A percentile compares a stretch with the other conserved stretches of the same genome.
phyloP scores from a whole-genome alignment of 2,797 vertebrate species.

The Sandelia bainsii region DNA sequence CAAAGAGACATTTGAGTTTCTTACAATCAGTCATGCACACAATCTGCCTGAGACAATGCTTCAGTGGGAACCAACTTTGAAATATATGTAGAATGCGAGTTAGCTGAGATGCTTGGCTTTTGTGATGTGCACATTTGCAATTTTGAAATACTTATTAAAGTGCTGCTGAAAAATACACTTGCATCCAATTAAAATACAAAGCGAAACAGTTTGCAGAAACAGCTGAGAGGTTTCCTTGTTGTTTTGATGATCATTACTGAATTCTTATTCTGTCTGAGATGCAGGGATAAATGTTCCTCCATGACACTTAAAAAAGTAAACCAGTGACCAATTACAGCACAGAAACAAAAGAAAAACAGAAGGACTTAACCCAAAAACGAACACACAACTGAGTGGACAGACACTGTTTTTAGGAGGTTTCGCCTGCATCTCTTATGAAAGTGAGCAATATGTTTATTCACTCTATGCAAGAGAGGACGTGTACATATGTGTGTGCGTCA shows the following conservation, averaged over 20 bases:
- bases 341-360: too few relatives aligned
- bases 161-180: conserved; percentile 49
- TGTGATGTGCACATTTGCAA: conserved; percentile 47
- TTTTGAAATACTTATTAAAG: conserved; percentile 64
- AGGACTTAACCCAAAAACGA: too few relatives aligned
- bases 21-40: conserved; percentile 29
- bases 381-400: too few relatives aligned
- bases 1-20: conserved; percentile 22
- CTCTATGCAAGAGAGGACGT: too few relatives aligned
- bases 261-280: conserved; percentile 11
- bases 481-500: too few relatives aligned
- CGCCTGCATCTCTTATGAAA: too few relatives aligned
- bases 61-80: conserved; percentile 23
- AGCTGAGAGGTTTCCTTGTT: conserved; percentile 12
- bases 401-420: too few relatives aligned
- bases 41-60: conserved; percentile 32
- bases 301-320: conserved; percentile 8
- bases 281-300: conserved; percentile 16
- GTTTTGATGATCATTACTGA: conserved; percentile 39
- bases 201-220: conserved; percentile 32
- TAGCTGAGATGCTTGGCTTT: conserved; percentile 42
- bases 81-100: conserved; percentile 11
- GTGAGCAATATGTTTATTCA: too few relatives aligned
- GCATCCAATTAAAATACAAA: conserved; percentile 62
- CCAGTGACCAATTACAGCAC: too few relatives aligned